Conservation (phyloP, 2,113 vertebrate species). For the Chamaea fasciata region DNA sequence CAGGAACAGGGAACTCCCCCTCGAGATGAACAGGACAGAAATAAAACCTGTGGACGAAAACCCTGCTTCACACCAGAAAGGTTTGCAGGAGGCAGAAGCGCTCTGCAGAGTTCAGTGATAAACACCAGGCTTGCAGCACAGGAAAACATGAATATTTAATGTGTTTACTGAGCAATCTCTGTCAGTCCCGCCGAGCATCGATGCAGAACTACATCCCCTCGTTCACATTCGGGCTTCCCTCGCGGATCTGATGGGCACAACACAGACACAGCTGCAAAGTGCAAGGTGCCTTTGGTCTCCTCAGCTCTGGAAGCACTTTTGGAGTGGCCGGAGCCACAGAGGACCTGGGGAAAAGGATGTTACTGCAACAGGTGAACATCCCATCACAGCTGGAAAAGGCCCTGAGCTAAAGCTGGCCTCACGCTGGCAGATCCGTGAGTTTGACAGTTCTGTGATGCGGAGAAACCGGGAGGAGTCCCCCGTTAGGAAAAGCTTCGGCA, state of each 20-base stretch:
- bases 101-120: conserved; percentile 13
- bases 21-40: background rate
- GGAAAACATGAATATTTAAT: conserved; percentile 36
- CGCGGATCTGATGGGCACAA: conserved; percentile 1
- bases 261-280: conserved; percentile 24
- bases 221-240: background rate
- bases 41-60: background rate
- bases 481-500: background rate
- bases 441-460: background rate
- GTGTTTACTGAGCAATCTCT: conserved; percentile 28
- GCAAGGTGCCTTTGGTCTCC: background rate
- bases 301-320: conserved; percentile 21
- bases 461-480: background rate
- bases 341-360: background rate
- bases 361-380: background rate
- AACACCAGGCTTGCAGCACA: conserved; percentile 57
- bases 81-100: background rate
- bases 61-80: background rate
- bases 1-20: background rate
- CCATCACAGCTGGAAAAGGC: background rate
- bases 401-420: background rate
- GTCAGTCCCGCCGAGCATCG: background rate
- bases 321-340: background rate
- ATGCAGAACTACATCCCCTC: background rate
- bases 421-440: background rate